Evolutionary conservation across 2,113 vertebrate genomes (phyloP).

Genomic region (Mionectes macconnelli): DNA sequence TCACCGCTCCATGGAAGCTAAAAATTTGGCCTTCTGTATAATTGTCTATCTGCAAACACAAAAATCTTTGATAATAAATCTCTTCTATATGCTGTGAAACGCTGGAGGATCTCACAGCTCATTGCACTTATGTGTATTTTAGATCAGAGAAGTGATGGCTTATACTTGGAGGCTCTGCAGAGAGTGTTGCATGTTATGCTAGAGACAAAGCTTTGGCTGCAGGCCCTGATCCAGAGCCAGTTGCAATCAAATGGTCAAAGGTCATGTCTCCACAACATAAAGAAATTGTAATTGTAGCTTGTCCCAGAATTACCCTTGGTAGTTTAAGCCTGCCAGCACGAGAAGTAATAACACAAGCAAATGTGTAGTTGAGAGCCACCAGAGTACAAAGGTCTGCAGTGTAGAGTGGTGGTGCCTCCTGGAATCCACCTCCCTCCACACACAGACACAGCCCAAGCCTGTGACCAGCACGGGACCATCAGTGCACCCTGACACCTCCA

Average conservation of each 20-base stretch:
- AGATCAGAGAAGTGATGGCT: slow-evolving; percentile 44
- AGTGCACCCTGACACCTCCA: background rate
- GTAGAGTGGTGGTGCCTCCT: background rate
- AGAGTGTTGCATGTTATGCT: slow-evolving; percentile 27
- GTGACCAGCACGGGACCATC: background rate
- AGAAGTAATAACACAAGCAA: background rate
- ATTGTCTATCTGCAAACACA: background rate
- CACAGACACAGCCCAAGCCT: fast-evolving
- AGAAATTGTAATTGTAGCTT: slow-evolving; percentile 34
- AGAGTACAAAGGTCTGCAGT: background rate
- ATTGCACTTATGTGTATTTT: slow-evolving; percentile 24
- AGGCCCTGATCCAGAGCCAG: slow-evolving; percentile 50
- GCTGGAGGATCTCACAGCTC: slow-evolving; percentile 40
- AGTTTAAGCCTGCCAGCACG: background rate
- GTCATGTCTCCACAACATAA: slow-evolving; percentile 49
- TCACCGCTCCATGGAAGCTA: background rate
- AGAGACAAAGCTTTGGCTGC: slow-evolving; percentile 26
- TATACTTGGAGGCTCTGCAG: slow-evolving; percentile 18
- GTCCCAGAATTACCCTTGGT: slow-evolving; percentile 55
- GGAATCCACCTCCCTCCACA: background rate
- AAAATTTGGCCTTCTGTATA: background rate
- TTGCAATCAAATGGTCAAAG: slow-evolving; percentile 50
- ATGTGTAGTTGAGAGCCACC: background rate
- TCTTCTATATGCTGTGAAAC: slow-evolving; percentile 32
- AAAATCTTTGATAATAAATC: slow-evolving; percentile 50